These are phyloP conservation scores for Thinocorus orbignyianus DNA, from an alignment of 2,113 vertebrate species.

Conservation along the genomic window DNA sequence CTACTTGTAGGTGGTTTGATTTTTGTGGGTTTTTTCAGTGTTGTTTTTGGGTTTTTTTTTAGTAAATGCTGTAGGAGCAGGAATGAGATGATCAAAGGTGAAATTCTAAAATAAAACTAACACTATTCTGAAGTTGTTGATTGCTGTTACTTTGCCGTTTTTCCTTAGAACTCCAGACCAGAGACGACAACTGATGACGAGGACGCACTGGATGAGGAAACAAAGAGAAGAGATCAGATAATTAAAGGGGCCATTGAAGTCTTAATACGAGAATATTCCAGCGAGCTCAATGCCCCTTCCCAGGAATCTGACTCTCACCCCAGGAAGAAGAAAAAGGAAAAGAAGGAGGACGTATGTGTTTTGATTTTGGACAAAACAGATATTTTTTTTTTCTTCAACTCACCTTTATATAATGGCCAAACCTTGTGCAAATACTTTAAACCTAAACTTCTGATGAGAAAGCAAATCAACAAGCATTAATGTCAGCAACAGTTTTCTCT, in stretches of 20 bases:
- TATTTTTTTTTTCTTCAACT: constrained; percentile 66
- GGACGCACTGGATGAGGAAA: constrained; percentile 96
- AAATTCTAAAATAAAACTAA: neutral
- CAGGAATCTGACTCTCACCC: constrained; percentile 93
- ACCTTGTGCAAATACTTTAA: constrained; percentile 62
- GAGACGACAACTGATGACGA: constrained; percentile 88
- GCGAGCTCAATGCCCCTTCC: constrained; percentile 94
- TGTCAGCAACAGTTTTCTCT: constrained; percentile 43
- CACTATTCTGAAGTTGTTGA: constrained; percentile 8
- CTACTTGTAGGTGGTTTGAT: neutral
- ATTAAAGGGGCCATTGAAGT: constrained; percentile 95
- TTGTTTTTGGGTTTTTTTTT: neutral
- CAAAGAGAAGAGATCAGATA: constrained; percentile 92
- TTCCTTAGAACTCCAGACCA: constrained; percentile 78
- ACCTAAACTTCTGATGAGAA: constrained; percentile 61
- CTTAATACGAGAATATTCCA: constrained; percentile 94
- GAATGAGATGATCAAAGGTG: neutral
- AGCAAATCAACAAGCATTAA: constrained; percentile 61
- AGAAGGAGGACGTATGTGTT: constrained; percentile 95
- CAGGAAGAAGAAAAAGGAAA: constrained; percentile 96
- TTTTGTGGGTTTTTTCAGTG: neutral
- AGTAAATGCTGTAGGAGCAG: neutral
- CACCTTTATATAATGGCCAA: constrained; percentile 71
- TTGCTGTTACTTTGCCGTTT: constrained; percentile 38
- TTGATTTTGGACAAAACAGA: constrained; percentile 75